Evolutionary conservation across 2,113 vertebrate genomes (phyloP).

Genomic region (Mesocricetus auratus): DNA sequence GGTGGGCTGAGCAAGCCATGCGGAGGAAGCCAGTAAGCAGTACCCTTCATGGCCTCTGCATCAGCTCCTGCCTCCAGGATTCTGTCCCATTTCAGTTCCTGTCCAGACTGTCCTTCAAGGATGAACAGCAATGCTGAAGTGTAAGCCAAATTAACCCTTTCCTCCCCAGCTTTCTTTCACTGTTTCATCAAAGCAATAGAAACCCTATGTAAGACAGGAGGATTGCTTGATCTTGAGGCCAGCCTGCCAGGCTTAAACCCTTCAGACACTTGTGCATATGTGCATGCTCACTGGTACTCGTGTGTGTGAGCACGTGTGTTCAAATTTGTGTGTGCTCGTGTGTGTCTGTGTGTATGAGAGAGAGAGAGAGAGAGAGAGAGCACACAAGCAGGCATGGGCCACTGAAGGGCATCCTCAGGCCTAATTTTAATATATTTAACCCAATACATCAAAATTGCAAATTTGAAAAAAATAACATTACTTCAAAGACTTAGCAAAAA

Average conservation of each 20-base stretch:
- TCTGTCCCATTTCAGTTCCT: background rate
- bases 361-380: background rate
- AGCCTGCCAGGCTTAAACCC: background rate
- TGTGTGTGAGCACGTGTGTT: background rate
- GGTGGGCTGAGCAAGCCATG: background rate
- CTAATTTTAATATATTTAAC: slow-evolving; percentile 23
- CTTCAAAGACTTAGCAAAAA: background rate
- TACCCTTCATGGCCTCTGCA: background rate
- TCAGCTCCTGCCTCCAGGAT: background rate
- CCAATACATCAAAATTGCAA: background rate
- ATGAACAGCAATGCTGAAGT: background rate
- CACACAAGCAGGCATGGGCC: too few relatives aligned
- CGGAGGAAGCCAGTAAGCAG: background rate
- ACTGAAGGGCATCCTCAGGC: background rate
- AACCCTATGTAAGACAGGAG: background rate
- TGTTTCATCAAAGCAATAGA: background rate
- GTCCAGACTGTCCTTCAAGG: background rate
- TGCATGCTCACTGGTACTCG: background rate
- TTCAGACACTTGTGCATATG: background rate
- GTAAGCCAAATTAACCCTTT: background rate
- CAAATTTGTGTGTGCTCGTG: background rate
- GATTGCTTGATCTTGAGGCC: background rate
- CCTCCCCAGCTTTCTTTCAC: background rate
- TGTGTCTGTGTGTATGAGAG: background rate
- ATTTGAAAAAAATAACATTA: background rate